A percentile compares a stretch with the other conserved stretches of the same genome.
Conservation (phyloP, 2,888 invertebrate genomes). For the Phengaris arion region DNA sequence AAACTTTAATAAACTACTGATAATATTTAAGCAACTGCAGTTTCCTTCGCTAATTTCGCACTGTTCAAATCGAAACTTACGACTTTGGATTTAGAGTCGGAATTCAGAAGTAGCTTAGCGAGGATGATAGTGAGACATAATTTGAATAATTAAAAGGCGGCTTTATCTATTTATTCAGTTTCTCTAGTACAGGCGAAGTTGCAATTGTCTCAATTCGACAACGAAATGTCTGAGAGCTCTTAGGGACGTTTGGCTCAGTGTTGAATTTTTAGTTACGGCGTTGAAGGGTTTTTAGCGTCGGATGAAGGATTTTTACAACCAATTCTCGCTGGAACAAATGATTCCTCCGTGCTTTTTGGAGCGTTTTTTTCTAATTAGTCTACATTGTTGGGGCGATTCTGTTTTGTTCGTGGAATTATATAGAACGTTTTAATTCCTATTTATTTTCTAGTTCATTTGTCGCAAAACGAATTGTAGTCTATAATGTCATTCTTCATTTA, state of each 20-base stretch:
- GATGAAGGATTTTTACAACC: slow-evolving; percentile 32
- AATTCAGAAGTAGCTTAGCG: slow-evolving; percentile 6
- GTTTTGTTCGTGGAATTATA: slow-evolving; percentile 37
- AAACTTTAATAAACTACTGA: slow-evolving; percentile 28
- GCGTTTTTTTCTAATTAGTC: slow-evolving; percentile 27
- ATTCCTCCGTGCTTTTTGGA: slow-evolving; percentile 26
- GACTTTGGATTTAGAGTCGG: slow-evolving; percentile 15
- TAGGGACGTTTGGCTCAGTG: slow-evolving; percentile 38
- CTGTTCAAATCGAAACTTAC: slow-evolving; percentile 3
- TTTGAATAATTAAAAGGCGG: slow-evolving; percentile 33
- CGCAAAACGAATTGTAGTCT: not conserved
- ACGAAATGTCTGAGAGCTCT: slow-evolving; percentile 41
- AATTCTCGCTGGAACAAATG: slow-evolving; percentile 29
- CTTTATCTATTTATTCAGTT: slow-evolving; percentile 37
- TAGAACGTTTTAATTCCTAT: not conserved
- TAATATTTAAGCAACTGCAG: slow-evolving; percentile 28
- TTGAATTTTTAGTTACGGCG: slow-evolving; percentile 37
- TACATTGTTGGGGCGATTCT: slow-evolving; percentile 18
- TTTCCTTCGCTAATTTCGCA: slow-evolving; percentile 4
- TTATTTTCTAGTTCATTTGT: not conserved
- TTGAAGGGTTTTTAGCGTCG: slow-evolving; percentile 30
- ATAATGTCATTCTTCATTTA: not conserved
- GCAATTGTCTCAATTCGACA: slow-evolving; percentile 42
- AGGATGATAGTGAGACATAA: slow-evolving; percentile 30
- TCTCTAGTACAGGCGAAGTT: slow-evolving; percentile 36